Conservation (phyloP, 1,140 invertebrate genomes). For the Euura lappo region DNA sequence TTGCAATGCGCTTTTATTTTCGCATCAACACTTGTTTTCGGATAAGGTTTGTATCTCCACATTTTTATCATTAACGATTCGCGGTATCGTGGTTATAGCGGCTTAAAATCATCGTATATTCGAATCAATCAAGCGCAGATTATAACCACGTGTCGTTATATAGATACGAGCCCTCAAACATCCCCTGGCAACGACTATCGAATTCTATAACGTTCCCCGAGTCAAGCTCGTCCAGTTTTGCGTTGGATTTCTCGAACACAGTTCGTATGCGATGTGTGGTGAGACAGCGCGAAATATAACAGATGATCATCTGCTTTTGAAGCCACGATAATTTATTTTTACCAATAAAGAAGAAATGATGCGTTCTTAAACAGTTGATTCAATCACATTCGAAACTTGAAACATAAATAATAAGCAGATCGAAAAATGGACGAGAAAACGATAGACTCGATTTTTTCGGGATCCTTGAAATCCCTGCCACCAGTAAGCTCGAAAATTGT, state of each 20-base stretch:
- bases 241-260: too few relatives aligned
- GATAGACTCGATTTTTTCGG: constrained; percentile 89
- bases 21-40: too few relatives aligned
- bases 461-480: constrained; percentile 86
- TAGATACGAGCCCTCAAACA: constrained; percentile 31
- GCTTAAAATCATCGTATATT: not conserved
- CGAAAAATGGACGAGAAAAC: constrained; percentile 85
- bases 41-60: too few relatives aligned
- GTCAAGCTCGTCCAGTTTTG: not conserved
- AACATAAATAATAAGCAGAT: not conserved
- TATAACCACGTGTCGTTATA: not conserved
- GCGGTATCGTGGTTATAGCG: not conserved
- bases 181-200: constrained; percentile 37
- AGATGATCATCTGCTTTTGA: too few relatives aligned
- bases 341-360: too few relatives aligned
- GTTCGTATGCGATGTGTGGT: too few relatives aligned
- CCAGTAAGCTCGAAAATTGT: constrained; percentile 98
- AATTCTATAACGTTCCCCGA: constrained; percentile 6
- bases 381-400: too few relatives aligned
- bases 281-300: too few relatives aligned
- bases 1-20: too few relatives aligned
- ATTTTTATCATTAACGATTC: constrained; percentile 1
- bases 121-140: not conserved
- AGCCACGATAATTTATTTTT: too few relatives aligned
- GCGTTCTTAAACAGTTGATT: too few relatives aligned